Evolutionary conservation across 2,797 vertebrate genomes (phyloP).

Genomic region (Poeciliopsis presidionis): DNA sequence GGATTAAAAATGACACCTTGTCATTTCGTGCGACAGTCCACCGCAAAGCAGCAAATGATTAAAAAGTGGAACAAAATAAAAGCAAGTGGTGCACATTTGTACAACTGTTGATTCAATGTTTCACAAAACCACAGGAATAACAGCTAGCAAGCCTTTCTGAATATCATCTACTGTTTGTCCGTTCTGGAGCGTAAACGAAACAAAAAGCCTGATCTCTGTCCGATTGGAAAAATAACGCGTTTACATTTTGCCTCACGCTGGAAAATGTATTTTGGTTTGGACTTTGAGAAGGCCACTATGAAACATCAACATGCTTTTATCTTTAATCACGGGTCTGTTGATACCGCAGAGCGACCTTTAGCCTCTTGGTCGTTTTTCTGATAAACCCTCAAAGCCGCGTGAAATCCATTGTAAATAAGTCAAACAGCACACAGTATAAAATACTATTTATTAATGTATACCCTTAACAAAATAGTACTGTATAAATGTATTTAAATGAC

Average conservation of each 20-base stretch:
- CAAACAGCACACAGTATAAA: constrained; percentile 70
- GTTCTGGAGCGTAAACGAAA: too few relatives aligned
- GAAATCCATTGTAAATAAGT: constrained; percentile 7
- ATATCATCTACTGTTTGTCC: not conserved
- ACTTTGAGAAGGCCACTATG: not conserved
- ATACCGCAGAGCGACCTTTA: not conserved
- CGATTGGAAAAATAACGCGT: not conserved
- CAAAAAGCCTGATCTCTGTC: not conserved
- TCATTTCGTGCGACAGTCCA: not conserved
- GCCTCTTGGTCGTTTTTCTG: not conserved
- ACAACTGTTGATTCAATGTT: not conserved
- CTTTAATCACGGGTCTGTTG: not conserved
- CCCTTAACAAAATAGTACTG: constrained; percentile 55
- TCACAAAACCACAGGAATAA: not conserved
- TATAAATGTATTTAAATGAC: constrained; percentile 66
- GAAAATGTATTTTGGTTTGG: not conserved
- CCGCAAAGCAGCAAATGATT: not conserved
- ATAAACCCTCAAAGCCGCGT: not conserved
- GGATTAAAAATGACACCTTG: not conserved
- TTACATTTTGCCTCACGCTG: not conserved
- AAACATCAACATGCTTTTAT: not conserved
- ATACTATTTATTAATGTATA: constrained; percentile 76
- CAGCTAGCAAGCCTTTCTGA: not conserved
- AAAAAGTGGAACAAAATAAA: not conserved
- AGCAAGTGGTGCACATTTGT: not conserved